phyloP scores from a whole-genome alignment of 2,888 invertebrate genomes.

The Phytoseiulus persimilis region DNA sequence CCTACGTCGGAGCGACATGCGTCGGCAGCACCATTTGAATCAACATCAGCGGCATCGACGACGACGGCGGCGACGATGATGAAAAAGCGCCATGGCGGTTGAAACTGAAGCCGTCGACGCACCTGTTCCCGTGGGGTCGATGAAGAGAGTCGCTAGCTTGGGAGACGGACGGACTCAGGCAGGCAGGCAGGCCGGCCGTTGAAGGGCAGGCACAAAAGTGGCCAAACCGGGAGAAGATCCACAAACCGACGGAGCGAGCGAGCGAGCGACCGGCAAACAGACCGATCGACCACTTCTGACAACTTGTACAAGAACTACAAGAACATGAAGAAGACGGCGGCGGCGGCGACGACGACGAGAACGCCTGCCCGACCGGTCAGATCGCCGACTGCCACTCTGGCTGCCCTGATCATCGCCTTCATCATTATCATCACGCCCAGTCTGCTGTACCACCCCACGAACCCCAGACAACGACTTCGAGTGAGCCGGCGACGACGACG shows the following conservation, averaged over 20 bases:
- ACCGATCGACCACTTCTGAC: neutral
- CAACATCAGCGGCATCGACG: neutral
- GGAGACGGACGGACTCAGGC: neutral
- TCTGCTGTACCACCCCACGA: conserved; percentile 5
- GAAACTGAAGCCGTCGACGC: neutral
- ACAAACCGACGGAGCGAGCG: neutral
- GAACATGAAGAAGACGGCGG: neutral
- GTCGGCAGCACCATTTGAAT: neutral
- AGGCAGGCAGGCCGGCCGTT: too few species aligned
- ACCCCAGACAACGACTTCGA: conserved; percentile 5
- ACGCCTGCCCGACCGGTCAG: neutral
- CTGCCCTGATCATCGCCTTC: conserved; percentile 5
- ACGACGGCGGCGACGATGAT: too few species aligned
- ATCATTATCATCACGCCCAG: conserved; percentile 5
- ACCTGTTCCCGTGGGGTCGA: neutral
- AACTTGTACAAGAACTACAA: conserved; percentile 5
- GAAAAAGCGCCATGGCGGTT: neutral
- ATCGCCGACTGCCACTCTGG: conserved; percentile 5
- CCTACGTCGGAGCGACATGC: neutral
- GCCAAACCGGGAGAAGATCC: neutral
- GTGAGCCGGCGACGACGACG: neutral
- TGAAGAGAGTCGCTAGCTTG: neutral
- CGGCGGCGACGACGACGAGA: neutral
- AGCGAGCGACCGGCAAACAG: neutral
- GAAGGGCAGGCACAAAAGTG: neutral